These are phyloP conservation scores for Margarornis squamiger DNA, from an alignment of 2,797 vertebrate species.

Conservation along the genomic window DNA sequence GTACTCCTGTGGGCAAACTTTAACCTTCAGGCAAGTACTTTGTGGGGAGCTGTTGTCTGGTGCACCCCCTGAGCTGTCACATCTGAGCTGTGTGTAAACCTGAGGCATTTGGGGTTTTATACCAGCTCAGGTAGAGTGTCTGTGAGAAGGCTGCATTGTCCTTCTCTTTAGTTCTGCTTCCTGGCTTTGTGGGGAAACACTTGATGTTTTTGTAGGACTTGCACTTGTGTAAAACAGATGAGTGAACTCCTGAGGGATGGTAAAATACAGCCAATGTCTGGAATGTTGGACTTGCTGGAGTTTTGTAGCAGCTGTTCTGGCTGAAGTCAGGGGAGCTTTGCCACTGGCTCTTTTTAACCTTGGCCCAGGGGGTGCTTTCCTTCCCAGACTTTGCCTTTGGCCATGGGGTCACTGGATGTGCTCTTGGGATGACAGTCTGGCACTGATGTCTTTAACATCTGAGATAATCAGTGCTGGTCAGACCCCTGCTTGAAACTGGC, in stretches of 20 bases:
- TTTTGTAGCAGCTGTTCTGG: not conserved
- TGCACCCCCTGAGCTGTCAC: not conserved
- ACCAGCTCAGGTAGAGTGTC: not conserved
- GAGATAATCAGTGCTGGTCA: not conserved
- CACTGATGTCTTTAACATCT: not conserved
- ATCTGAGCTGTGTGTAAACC: not conserved
- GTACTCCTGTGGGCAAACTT: conserved; percentile 92
- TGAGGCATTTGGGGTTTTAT: not conserved
- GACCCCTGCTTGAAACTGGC: not conserved
- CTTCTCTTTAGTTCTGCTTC: not conserved
- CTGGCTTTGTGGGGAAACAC: not conserved
- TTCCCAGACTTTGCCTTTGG: not conserved
- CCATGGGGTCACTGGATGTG: not conserved
- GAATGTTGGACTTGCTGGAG: not conserved
- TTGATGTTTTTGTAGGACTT: not conserved
- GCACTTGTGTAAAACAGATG: not conserved
- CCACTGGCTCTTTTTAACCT: not conserved
- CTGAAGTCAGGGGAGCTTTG: not conserved
- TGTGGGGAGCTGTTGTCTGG: not conserved
- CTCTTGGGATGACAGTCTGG: not conserved
- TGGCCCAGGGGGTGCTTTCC: not conserved
- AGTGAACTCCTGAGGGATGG: not conserved
- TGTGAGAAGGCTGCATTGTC: not conserved
- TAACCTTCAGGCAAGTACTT: conserved; percentile 89
- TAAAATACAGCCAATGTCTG: not conserved